phyloP scores from a whole-genome alignment of 2,797 vertebrate genomes.

The Lacerta agilis region DNA sequence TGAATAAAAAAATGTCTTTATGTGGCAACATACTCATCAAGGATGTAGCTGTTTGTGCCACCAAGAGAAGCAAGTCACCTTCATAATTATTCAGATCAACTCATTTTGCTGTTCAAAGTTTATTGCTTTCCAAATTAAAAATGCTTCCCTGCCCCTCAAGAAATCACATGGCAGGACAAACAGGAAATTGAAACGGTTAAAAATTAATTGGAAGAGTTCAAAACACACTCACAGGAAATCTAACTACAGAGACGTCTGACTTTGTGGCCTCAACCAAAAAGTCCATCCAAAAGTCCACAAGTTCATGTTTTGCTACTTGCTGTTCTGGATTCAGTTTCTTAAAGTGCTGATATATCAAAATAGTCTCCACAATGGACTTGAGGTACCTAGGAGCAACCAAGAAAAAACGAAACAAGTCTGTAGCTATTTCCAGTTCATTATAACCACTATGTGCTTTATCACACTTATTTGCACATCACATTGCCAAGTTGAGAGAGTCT shows the following conservation, averaged over 20 bases:
- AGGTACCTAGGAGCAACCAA: slow-evolving; percentile 86
- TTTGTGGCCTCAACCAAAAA: slow-evolving; percentile 96
- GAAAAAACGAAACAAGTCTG: slow-evolving; percentile 6
- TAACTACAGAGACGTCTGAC: slow-evolving; percentile 91
- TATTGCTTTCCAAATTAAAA: slow-evolving; percentile 25
- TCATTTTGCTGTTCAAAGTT: slow-evolving; percentile 11
- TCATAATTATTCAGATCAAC: neutral
- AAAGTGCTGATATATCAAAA: slow-evolving; percentile 96
- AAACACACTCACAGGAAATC: slow-evolving; percentile 89
- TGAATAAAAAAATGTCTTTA: no score
- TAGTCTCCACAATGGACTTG: slow-evolving; percentile 92
- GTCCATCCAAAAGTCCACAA: slow-evolving; percentile 99
- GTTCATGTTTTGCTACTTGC: slow-evolving; percentile 87
- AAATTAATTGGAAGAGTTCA: slow-evolving; percentile 17
- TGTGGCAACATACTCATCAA: no score
- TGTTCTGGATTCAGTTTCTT: slow-evolving; percentile 88
- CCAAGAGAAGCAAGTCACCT: neutral
- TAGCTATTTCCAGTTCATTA: neutral
- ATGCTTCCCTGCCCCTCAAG: neutral
- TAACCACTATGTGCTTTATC: neutral
- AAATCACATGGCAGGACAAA: slow-evolving; percentile 2
- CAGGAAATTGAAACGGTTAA: slow-evolving; percentile 34
- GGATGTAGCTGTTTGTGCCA: no score
- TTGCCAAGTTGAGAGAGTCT: neutral
- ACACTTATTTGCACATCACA: neutral